phyloP scores from a whole-genome alignment of 2,113 vertebrate species.

The Pygathrix nemaeus region DNA sequence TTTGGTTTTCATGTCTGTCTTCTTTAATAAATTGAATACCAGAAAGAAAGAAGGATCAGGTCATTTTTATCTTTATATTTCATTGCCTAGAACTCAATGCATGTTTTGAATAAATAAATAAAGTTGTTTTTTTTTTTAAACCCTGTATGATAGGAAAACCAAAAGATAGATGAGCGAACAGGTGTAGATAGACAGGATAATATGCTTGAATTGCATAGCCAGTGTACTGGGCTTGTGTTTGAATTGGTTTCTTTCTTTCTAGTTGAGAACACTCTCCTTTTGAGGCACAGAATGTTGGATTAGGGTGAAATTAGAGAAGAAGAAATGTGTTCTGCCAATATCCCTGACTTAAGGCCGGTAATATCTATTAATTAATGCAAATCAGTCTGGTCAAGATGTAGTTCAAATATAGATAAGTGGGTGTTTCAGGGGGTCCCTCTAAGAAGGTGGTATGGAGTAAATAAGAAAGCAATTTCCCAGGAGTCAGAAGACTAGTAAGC shows the following conservation, averaged over 20 bases:
- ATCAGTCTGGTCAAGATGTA: background rate
- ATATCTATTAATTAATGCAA: background rate
- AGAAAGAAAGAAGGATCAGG: background rate
- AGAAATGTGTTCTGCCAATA: background rate
- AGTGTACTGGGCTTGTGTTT: background rate
- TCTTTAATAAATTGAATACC: constrained; percentile 38
- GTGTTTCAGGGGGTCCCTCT: background rate
- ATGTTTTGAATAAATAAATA: constrained; percentile 40
- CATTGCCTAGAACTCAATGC: background rate
- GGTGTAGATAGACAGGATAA: background rate
- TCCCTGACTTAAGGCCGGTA: background rate
- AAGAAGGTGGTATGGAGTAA: background rate
- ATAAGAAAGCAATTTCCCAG: background rate
- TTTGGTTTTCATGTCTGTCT: constrained; percentile 35
- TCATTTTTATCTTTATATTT: constrained; percentile 3
- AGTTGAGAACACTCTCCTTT: background rate
- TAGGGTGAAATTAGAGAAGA: background rate
- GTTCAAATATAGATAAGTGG: background rate
- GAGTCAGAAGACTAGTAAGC: background rate
- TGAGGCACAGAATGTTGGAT: background rate
- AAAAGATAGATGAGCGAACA: background rate
- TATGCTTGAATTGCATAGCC: background rate
- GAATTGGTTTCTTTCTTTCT: constrained; percentile 12
- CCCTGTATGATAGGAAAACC: background rate
- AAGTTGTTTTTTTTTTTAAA: background rate